phyloP scores from a whole-genome alignment of 2,797 vertebrate genomes.

The Micromesistius poutassou region DNA sequence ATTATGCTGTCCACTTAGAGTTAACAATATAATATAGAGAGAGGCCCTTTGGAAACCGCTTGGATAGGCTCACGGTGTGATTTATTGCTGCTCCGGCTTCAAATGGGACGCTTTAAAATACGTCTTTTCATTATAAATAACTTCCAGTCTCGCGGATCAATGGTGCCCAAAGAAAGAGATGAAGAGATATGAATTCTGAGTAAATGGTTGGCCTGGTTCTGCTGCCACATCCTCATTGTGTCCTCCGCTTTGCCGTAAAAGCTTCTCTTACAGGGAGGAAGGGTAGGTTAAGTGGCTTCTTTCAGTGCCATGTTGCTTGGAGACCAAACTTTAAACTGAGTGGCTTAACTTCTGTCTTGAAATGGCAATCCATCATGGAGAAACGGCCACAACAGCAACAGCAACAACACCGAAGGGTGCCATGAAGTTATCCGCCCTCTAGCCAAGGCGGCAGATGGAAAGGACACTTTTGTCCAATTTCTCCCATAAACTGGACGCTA shows the following conservation, averaged over 20 bases:
- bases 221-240: neutral
- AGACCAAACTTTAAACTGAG: neutral
- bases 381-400: neutral
- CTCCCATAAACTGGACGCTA: neutral
- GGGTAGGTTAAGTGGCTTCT: neutral
- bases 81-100: neutral
- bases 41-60: neutral
- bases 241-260: neutral
- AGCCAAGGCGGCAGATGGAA: neutral
- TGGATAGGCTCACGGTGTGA: neutral
- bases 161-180: constrained; percentile 3
- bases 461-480: neutral
- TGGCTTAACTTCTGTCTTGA: neutral
- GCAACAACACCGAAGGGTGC: neutral
- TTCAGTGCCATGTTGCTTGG: neutral
- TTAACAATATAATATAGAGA: neutral
- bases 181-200: neutral
- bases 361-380: neutral
- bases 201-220: constrained; percentile 2
- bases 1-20: neutral
- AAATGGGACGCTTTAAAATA: constrained; percentile 7
- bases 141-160: constrained; percentile 2
- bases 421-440: neutral
- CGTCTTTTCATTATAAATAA: constrained; percentile 7
- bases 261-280: neutral